Evolutionary conservation across 2,797 vertebrate genomes (phyloP), one percentile per base, ranked within the genome.

Genomic region (Anisognathus igniventris): DNA sequence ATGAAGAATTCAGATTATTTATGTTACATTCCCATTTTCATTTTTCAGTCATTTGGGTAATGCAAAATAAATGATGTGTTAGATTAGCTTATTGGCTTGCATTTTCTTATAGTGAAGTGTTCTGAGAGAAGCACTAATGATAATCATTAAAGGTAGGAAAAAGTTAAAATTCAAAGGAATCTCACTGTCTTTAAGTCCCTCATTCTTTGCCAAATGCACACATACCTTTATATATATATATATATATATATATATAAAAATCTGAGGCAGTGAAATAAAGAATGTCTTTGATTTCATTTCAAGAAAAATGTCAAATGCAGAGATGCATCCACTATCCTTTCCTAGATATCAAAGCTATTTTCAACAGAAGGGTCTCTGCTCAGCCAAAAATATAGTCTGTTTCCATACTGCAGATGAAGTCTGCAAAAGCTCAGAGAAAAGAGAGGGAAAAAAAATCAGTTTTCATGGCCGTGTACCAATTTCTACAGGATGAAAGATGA

Each of bases 291-390:
- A 96, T 95, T 93, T 92, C 33, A 71, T 78, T 94, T 95, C 79
- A 96, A 95, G 70, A 62, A 90, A 93, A 92, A 71, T 57, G 66
- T 92, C 94, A 92, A 88, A 92, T 1, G 5, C 53, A 72, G 48
- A 92, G 58, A 92, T 3, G 2, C 39, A 92, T 75, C 54, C 56
- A 75, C 75, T 91, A 81, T 76, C 85, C 87, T 84, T 94, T 93
- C 83, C 94, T 93, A 94, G 91, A 93, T 92, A 95, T 94, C 91
- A 96, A 94, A 96, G 87, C 40, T 92, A 91, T 85, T 94, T 95
- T 92, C 92, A 92, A 91, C 93, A 95, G 92, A 95, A 96, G 93
- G 80, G 48, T 75, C 78, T 64, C 60, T 90, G 61, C 92, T 87
- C 77, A 95, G 91, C 90, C 92, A 95, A 95, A 96, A 96, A 94